phyloP scores from a whole-genome alignment of 2,797 vertebrate species.

The Saguinus oedipus region DNA sequence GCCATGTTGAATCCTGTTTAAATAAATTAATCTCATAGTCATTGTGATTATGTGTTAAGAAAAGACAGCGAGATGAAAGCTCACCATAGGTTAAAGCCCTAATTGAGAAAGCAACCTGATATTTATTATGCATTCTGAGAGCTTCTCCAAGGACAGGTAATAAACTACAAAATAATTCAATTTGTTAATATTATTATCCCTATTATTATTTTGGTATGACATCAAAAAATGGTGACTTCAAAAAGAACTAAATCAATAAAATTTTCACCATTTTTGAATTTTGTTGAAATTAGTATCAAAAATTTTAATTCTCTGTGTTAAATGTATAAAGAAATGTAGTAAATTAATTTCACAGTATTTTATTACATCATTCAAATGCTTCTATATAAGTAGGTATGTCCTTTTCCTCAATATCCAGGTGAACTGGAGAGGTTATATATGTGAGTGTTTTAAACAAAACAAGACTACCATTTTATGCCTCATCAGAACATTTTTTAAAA shows the following conservation, averaged over 20 bases:
- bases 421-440: background rate
- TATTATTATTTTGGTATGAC: background rate
- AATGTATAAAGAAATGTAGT: background rate
- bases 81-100: background rate
- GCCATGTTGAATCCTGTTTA: background rate
- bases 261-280: background rate
- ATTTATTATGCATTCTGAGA: background rate
- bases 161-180: background rate
- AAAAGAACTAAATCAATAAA: background rate
- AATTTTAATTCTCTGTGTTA: background rate
- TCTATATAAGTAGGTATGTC: background rate
- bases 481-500: background rate
- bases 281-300: background rate
- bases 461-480: background rate
- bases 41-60: background rate
- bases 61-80: background rate
- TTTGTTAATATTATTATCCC: background rate
- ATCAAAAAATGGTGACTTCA: background rate
- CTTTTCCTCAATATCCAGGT: background rate
- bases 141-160: background rate
- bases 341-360: background rate
- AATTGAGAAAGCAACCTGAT: background rate
- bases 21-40: background rate
- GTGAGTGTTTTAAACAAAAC: background rate
- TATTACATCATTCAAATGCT: background rate